Conservation (phyloP, 2,888 invertebrate genomes). For the Phorcus lineatus region DNA sequence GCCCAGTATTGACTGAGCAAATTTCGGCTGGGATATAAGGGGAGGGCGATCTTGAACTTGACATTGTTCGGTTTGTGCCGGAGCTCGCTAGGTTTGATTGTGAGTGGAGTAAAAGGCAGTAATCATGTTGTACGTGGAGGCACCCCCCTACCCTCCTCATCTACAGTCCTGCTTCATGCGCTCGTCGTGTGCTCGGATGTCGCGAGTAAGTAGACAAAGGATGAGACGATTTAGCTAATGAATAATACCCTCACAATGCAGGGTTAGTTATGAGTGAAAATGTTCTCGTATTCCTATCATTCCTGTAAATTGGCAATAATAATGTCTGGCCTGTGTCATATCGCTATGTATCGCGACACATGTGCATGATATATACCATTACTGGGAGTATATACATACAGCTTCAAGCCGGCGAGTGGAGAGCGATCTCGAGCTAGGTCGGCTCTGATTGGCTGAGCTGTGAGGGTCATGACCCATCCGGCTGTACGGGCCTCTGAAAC, state of each 20-base stretch:
- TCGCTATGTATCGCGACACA: too few relatives aligned
- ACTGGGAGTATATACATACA: too few relatives aligned
- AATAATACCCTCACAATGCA: too few relatives aligned
- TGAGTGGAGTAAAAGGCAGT: not conserved
- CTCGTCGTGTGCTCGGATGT: not conserved
- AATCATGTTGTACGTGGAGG: slow-evolving; percentile 12
- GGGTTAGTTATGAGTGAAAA: too few relatives aligned
- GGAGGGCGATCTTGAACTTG: slow-evolving; percentile 8
- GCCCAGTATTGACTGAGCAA: not conserved
- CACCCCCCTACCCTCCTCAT: slow-evolving; percentile 9
- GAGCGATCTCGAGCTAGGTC: not conserved
- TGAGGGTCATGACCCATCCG: not conserved
- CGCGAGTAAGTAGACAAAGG: slow-evolving; percentile 16
- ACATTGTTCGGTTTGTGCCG: not conserved
- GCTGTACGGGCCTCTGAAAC: not conserved
- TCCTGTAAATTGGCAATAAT: too few relatives aligned
- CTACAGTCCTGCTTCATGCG: not conserved
- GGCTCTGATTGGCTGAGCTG: not conserved
- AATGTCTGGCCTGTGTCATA: too few relatives aligned
- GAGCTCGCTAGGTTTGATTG: not conserved
- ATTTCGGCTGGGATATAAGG: slow-evolving; percentile 5
- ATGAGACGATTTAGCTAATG: not conserved
- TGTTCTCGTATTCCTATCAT: too few relatives aligned
- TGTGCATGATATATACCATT: too few relatives aligned
- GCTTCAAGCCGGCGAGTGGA: too few relatives aligned